Percentiles rank a stretch among this genome's conserved stretches.
Conservation (phyloP, 2,888 invertebrate species). For the Andrena camellia region DNA sequence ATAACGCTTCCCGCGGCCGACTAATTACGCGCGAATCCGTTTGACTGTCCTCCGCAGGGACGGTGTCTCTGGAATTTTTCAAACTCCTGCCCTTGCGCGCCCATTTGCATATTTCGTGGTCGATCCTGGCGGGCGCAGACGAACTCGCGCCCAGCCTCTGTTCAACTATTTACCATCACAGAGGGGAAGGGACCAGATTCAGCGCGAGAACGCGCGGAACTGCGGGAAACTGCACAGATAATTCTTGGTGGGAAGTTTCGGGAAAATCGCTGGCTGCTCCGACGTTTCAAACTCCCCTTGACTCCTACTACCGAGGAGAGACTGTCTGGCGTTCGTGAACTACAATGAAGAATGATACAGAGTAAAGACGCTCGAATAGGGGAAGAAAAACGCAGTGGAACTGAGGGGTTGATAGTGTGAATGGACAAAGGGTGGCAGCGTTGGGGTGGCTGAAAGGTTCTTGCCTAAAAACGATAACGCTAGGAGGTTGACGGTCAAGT, state of each 20-base stretch:
- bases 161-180: neutral
- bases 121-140: conserved; percentile 7
- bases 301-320: neutral
- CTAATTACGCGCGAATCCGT: conserved; percentile 23
- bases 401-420: neutral
- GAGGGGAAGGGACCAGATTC: neutral
- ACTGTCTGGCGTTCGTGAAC: neutral
- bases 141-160: conserved; percentile 1
- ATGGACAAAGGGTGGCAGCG: neutral
- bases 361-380: neutral
- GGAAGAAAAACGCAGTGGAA: neutral
- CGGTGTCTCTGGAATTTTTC: conserved; percentile 20
- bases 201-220: neutral
- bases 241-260: conserved; percentile 8
- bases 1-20: neutral
- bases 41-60: neutral
- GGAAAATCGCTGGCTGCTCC: conserved; percentile 5
- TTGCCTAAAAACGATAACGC: conserved; percentile 51
- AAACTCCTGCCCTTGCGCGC: neutral
- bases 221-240: neutral
- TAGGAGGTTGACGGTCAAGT: conserved; percentile 45
- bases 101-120: conserved; percentile 45
- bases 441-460: conserved; percentile 20
- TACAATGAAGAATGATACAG: conserved; percentile 4
- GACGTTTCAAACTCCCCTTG: neutral